These are phyloP conservation scores for Brachyhypopomus occidentalis DNA, from an alignment of 2,113 vertebrate genomes.

Conservation along the genomic window DNA sequence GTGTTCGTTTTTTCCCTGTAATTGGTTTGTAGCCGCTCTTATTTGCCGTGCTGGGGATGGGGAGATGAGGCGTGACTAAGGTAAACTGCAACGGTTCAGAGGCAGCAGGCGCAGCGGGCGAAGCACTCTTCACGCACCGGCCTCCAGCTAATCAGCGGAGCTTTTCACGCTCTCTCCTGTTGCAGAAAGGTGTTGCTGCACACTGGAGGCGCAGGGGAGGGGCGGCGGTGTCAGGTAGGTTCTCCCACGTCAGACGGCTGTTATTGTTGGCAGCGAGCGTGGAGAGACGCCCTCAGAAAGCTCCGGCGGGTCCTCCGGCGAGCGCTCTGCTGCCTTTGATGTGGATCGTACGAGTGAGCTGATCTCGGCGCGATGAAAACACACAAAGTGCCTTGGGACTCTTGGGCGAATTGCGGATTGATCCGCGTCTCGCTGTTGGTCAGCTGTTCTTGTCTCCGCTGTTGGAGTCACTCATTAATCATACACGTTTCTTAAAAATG, in stretches of 20 bases:
- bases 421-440: not conserved
- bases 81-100: slow-evolving; percentile 16
- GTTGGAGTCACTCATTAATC: too few species aligned
- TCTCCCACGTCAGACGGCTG: slow-evolving; percentile 16
- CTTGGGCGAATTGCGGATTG: not conserved
- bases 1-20: slow-evolving; percentile 17
- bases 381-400: slow-evolving; percentile 8
- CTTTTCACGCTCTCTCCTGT: slow-evolving; percentile 27
- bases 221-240: not conserved
- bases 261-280: slow-evolving; percentile 38
- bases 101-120: not conserved
- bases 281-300: not conserved
- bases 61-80: not conserved
- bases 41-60: not conserved
- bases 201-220: not conserved
- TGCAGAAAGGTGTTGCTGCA: slow-evolving; percentile 43
- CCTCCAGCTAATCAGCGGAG: slow-evolving; percentile 15
- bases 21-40: slow-evolving; percentile 2
- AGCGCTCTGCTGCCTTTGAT: slow-evolving; percentile 28
- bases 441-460: too few species aligned
- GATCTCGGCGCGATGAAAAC: slow-evolving; percentile 1
- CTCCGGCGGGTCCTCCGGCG: slow-evolving; percentile 21
- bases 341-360: not conserved
- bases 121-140: slow-evolving; percentile 9
- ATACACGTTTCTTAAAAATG: too few species aligned